Evolutionary conservation across 2,797 vertebrate species (phyloP), one percentile per base, ranked within the genome.

Genomic region (Limosa lapponica): DNA sequence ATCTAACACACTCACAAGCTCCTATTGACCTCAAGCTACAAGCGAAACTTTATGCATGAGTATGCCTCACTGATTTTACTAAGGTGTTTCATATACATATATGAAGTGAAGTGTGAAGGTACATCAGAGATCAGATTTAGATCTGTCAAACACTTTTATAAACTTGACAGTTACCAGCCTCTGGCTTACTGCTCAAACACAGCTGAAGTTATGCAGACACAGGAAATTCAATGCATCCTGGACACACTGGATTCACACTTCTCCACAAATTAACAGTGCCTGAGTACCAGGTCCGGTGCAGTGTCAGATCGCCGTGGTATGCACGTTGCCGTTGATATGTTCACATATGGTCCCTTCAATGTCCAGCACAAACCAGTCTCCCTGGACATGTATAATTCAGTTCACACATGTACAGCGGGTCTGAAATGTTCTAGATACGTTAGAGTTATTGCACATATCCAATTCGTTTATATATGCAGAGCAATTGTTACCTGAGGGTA

Each of bases 11-110:
- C 6, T 5, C 64, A 66, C 1, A 4, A 79, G 66, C 3, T 92
- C 48, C 62, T 77, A 32, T 32, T 77, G 86, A 94, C 39, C 51
- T 11, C 48, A 66, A 89, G 23, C 34, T 77, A 84, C 51, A 89
- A 90, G 25, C 0, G 4, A 92, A 91, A 84, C 16, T 65, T 88
- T 62, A 70, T 84, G 73, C 7, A 16, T 67, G 78, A 80, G 17
- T 77, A 89, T 82, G 64, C 83, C 54, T 96, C 72, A 65, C 80
- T 89, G 88, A 84, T 79, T 96, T 92, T 92, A 79, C 77, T 48
- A 82, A 92, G 93, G 90, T 96, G 93, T 96, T 97, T 96, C 92
- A 89, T 93, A 94, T 90, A 81, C 46, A 22, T 46, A 44, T 58
- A 94, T 79, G 80, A 96, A 95, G 51, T 82, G 84, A 95, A 95